phyloP scores from a whole-genome alignment of 2,888 invertebrate species.

The Habrosyne pyritoides region DNA sequence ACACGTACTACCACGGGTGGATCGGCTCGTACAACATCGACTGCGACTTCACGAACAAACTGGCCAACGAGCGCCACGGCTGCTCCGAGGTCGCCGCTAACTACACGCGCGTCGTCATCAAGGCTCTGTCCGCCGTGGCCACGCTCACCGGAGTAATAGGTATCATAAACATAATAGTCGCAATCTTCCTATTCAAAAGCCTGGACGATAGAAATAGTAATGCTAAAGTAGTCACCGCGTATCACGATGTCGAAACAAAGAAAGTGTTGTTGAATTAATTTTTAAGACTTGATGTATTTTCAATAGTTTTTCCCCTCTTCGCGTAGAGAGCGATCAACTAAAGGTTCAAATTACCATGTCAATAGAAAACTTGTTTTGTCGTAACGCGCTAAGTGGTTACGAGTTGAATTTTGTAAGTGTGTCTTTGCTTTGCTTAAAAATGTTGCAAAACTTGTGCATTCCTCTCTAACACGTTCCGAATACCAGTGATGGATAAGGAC shows the following conservation, averaged over 20 bases:
- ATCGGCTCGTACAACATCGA: conserved; percentile 61
- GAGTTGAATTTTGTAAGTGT: background rate
- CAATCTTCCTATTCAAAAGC: conserved; percentile 49
- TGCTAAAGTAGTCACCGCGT: conserved; percentile 45
- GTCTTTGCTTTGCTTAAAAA: background rate
- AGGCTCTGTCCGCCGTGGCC: conserved; percentile 55
- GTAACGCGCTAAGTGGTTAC: background rate
- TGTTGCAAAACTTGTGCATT: conserved; percentile 5
- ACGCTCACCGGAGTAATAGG: conserved; percentile 62
- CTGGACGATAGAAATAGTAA: conserved; percentile 40
- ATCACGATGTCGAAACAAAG: conserved; percentile 67
- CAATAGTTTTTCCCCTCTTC: background rate
- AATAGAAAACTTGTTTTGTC: background rate
- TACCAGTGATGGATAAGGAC: conserved; percentile 7
- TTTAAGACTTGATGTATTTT: background rate
- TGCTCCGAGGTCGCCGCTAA: conserved; percentile 66
- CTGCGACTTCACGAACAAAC: conserved; percentile 70
- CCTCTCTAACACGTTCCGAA: conserved; percentile 6
- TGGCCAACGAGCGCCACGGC: conserved; percentile 73
- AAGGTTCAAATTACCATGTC: background rate
- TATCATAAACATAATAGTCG: conserved; percentile 50
- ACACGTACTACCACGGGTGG: conserved; percentile 68
- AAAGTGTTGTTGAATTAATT: conserved; percentile 52
- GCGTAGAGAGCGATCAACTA: background rate
- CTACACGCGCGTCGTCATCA: conserved; percentile 63